Evolutionary conservation across 2,888 invertebrate species (phyloP), one percentile per base, ranked within the genome.

Genomic region (Anoplius nigerrimus): DNA sequence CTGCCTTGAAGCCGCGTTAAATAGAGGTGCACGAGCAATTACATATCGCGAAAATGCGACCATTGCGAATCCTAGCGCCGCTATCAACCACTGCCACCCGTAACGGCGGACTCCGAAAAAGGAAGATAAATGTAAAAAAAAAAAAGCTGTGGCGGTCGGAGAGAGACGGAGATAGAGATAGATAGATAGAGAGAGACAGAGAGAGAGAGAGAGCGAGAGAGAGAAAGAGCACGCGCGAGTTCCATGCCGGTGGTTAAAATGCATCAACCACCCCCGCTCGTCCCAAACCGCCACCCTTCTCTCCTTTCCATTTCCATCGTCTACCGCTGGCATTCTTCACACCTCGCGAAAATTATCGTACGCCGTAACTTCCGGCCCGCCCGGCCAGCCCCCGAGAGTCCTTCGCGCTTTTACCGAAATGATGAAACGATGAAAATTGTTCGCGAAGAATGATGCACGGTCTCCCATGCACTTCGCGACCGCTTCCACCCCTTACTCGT

Each of bases 1-100:
- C 55, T 68, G 59, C 63, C 66, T 67, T 53, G 69, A 69, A 71
- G 18, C 55, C 71, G 62, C 66, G 74, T 78, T 76, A 76, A 78
- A 76, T 72, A 60, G 71, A 71, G 71, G 68, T 56, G 67, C 69
- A 65, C 69, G 65, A 53, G 69, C 74, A 76, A 76, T 76, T 71
- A 73, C 74, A 72, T 76, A 75, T 75, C 76, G 69, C 63, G 72
- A 67, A 71, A 76, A 76, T 65, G 75, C 68, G 66, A 71, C 66
- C 71, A 55, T 20, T n/a, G 62, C 57, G 63, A 62, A 57, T 60
- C 53, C 65, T 45, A 42, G 53, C 62, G 53, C 53, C 52, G 69
- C 72, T 76, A 78, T 78, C 76, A 78, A 74, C 54, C 78, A 70
- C 68, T 68, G 79, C 74, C 76, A 71, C 43, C 62, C 70, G 72